Evolutionary conservation across 1,140 invertebrate species (phyloP), one percentile per base, ranked within the genome.

Genomic region (Papilio helenus): DNA sequence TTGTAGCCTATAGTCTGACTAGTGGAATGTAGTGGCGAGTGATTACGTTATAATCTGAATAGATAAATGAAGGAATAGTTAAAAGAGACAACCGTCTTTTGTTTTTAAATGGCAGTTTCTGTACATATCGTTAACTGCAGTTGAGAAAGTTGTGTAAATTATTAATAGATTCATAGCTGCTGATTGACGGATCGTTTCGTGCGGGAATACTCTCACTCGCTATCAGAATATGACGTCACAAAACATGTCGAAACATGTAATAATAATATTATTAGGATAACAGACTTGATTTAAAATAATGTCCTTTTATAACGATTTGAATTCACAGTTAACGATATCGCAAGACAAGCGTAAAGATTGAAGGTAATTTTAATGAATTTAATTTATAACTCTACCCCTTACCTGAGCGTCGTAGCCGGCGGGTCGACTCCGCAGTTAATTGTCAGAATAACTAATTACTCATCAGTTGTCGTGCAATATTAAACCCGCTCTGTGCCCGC

Each of bases 391-490:
- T 23, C 14, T 49, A 26, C 44, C 44, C 44, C 42, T n/a, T n/a
- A 49, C 20, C 71, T 68, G n/a, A 34, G 72, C n/a, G 26, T 65
- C 61, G 61, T 26, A 14, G 61, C 61, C 61, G 61, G 18, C n/a
- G 72, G 72, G 44, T 46, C 42, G 72, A 44, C 39, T 44, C 44
- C 39, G 68, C 68, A 42, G 72, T 49, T 73, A 73, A 73, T 73
- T 73, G 72, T 44, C 4, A 20, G 72, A 73, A 73, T 73, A 73
- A 49, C 39, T 73, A 73, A 73, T 73, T 73, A 73, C 72, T 49
- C 72, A 73, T 73, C 72, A 49, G 72, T 49, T 73, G 72, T 73
- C 72, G 72, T 73, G 72, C 44, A 23, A 49, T 73, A 73, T 73
- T 73, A 73, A 44, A 73, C 42, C 44, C 72, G 44, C 68, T 72